These are phyloP conservation scores for Dendrocincla fuliginosa DNA, from an alignment of 2,797 vertebrate genomes.

Conservation along the genomic window DNA sequence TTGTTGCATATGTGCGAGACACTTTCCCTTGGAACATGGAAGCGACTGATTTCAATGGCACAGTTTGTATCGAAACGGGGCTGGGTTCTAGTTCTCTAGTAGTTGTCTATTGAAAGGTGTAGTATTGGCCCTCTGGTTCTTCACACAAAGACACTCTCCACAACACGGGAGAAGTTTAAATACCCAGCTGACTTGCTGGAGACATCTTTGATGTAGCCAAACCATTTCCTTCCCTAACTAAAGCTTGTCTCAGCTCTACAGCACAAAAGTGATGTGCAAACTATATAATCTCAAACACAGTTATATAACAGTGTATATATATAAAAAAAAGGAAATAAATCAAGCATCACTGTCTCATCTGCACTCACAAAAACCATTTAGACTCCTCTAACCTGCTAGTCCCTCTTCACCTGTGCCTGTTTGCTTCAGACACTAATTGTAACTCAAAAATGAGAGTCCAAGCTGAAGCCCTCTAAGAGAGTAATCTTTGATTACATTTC, in stretches of 20 bases:
- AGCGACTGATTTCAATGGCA: slow-evolving; percentile 73
- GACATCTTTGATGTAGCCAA: not conserved
- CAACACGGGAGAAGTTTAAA: not conserved
- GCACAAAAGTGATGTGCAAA: not conserved
- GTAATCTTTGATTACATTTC: not conserved
- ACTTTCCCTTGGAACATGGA: slow-evolving; percentile 46
- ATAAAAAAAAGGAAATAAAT: not conserved
- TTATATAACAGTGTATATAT: not conserved
- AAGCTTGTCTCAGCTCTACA: not conserved
- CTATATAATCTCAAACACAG: not conserved
- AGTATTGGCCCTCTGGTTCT: slow-evolving; percentile 61
- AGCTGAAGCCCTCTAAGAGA: not conserved
- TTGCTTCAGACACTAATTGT: not conserved
- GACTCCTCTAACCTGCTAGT: not conserved
- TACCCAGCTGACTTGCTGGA: not conserved
- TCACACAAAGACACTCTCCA: not conserved
- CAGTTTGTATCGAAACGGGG: slow-evolving; percentile 40
- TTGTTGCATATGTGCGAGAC: slow-evolving; percentile 2
- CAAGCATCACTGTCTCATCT: not conserved
- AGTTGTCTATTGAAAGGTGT: slow-evolving; percentile 31
- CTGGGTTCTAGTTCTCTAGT: not conserved
- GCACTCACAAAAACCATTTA: not conserved
- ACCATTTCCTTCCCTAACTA: not conserved
- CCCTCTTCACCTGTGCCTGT: not conserved
- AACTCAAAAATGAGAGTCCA: not conserved